phyloP scores from a whole-genome alignment of 2,113 vertebrate genomes.

The Columba janthina region DNA sequence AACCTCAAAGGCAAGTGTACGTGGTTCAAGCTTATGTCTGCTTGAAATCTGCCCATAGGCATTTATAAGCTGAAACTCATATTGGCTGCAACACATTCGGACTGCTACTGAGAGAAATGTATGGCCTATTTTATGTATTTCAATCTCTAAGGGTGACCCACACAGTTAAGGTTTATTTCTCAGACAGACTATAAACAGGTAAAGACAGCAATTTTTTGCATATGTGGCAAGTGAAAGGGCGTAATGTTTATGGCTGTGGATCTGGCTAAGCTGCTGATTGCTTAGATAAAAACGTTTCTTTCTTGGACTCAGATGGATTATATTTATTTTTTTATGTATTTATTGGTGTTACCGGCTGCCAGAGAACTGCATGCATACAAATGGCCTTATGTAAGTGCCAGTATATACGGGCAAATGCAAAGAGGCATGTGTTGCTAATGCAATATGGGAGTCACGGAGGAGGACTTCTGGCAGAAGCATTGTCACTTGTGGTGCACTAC shows the following conservation, averaged over 20 bases:
- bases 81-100: conserved; percentile 15
- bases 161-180: conserved; percentile 24
- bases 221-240: background rate
- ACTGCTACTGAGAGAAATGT: background rate
- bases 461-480: conserved; percentile 46
- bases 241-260: background rate
- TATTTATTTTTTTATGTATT: conserved; percentile 19
- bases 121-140: background rate
- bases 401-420: background rate
- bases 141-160: background rate
- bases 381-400: background rate
- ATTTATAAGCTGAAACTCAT: conserved; percentile 25
- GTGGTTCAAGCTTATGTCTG: conserved; percentile 48
- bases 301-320: background rate
- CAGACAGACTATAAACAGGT: background rate
- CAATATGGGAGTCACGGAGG: background rate
- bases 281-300: background rate
- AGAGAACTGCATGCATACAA: background rate
- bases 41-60: conserved; percentile 27
- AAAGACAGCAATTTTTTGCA: background rate
- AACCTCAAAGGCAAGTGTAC: conserved; percentile 52
- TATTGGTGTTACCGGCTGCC: background rate
- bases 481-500: conserved; percentile 7
- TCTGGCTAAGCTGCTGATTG: background rate
- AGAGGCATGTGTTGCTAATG: background rate